These are phyloP conservation scores for Labia minor DNA, from an alignment of 2,888 invertebrate species.

Conservation along the genomic window DNA sequence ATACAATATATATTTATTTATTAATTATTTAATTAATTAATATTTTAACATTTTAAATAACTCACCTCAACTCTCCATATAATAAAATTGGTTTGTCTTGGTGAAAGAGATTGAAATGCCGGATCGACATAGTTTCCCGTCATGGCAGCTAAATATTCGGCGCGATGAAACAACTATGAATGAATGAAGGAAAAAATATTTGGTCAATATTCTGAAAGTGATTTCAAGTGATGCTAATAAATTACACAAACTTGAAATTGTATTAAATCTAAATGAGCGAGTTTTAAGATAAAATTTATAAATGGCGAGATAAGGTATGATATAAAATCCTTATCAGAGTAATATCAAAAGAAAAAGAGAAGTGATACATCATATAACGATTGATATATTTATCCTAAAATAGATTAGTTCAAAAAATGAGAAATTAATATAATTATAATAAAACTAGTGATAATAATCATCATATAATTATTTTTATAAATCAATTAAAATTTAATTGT, in stretches of 20 bases:
- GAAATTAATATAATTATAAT: too few species aligned
- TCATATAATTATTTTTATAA: too few species aligned
- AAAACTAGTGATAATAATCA: too few species aligned
- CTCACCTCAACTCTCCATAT: slow-evolving; percentile 81
- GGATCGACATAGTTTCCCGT: slow-evolving; percentile 33
- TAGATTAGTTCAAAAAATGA: too few species aligned
- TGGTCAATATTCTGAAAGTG: background rate
- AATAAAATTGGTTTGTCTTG: slow-evolving; percentile 65
- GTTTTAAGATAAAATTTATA: background rate
- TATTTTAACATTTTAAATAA: too few species aligned
- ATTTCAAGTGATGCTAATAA: background rate
- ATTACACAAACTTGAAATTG: background rate
- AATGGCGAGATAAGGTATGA: background rate
- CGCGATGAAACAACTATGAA: background rate
- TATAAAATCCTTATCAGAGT: background rate
- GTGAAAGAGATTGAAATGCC: slow-evolving; percentile 70
- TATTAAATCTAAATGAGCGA: background rate
- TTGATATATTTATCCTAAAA: too few species aligned
- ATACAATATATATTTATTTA: too few species aligned
- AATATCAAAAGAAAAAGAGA: background rate
- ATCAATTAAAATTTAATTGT: too few species aligned
- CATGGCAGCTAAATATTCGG: background rate
- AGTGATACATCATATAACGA: background rate
- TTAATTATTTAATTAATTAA: too few species aligned
- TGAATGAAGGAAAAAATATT: background rate